phyloP scores from a whole-genome alignment of 2,888 invertebrate genomes.

The Agrotis ipsilon region DNA sequence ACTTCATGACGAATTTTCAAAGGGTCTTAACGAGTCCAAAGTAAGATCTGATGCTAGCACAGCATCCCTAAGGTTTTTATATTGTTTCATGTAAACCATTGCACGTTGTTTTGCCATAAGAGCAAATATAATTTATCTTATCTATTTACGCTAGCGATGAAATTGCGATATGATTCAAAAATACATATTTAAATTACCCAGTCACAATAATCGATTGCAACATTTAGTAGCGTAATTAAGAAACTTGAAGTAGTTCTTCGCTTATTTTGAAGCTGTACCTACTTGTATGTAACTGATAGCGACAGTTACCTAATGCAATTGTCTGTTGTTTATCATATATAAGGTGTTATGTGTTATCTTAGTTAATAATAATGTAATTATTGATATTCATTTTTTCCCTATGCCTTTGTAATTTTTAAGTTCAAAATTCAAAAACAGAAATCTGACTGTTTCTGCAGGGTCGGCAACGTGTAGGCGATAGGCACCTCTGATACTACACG shows the following conservation, averaged over 20 bases:
- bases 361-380: too few relatives aligned
- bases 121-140: slow-evolving; percentile 77
- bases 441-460: too few relatives aligned
- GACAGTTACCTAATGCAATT: background rate
- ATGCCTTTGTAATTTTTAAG: too few relatives aligned
- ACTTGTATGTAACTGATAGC: background rate
- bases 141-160: slow-evolving; percentile 55
- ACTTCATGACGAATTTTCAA: slow-evolving; percentile 72
- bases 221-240: background rate
- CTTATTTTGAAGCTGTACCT: background rate
- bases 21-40: slow-evolving; percentile 26
- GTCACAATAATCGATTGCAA: slow-evolving; percentile 47
- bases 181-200: slow-evolving; percentile 30
- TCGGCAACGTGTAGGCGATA: too few relatives aligned
- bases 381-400: too few relatives aligned
- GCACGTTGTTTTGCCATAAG: slow-evolving; percentile 59
- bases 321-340: background rate
- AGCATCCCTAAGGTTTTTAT: slow-evolving; percentile 77
- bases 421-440: too few relatives aligned
- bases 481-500: too few relatives aligned
- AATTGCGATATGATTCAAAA: slow-evolving; percentile 60
- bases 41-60: slow-evolving; percentile 48
- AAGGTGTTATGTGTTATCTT: too few relatives aligned
- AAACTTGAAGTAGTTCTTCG: background rate
- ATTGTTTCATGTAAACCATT: slow-evolving; percentile 71